A percentile compares a stretch with the other conserved stretches of the same genome.
Conservation (phyloP, 2,797 vertebrate species). For the Psittacula derbiana region DNA sequence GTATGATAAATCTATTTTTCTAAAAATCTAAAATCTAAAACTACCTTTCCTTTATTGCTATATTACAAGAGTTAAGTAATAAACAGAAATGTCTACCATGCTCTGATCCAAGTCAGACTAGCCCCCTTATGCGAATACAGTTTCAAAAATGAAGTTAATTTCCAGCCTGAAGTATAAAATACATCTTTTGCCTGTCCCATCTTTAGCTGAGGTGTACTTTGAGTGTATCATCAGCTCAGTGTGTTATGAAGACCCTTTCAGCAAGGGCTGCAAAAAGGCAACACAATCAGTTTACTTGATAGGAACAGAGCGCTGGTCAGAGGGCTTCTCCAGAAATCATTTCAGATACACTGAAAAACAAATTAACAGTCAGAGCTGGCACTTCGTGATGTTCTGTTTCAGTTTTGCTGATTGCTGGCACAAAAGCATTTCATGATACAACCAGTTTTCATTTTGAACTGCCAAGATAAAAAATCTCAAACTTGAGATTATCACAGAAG, state of each 20-base stretch:
- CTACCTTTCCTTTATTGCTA: background rate
- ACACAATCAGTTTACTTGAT: background rate
- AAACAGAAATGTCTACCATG: background rate
- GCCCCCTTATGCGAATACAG: accelerated
- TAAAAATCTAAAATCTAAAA: background rate
- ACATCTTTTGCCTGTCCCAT: background rate
- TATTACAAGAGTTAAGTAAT: background rate
- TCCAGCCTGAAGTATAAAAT: background rate
- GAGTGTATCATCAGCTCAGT: background rate
- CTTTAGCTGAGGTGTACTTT: background rate
- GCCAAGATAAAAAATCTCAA: background rate
- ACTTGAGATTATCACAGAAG: background rate
- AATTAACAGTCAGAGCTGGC: background rate
- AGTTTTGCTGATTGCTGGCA: background rate
- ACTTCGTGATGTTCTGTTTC: background rate
- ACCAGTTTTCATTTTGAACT: background rate
- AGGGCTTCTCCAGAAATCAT: background rate
- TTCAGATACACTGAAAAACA: background rate
- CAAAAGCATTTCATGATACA: background rate
- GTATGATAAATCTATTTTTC: background rate
- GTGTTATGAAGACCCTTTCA: background rate
- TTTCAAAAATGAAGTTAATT: background rate
- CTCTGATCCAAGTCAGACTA: background rate
- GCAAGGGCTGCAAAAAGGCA: background rate
- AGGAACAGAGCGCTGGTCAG: background rate